A percentile compares a stretch with the other conserved stretches of the same genome.
These are phyloP conservation scores for Diabrotica undecimpunctata DNA, from an alignment of 1,140 invertebrate genomes.

Conservation along the genomic window DNA sequence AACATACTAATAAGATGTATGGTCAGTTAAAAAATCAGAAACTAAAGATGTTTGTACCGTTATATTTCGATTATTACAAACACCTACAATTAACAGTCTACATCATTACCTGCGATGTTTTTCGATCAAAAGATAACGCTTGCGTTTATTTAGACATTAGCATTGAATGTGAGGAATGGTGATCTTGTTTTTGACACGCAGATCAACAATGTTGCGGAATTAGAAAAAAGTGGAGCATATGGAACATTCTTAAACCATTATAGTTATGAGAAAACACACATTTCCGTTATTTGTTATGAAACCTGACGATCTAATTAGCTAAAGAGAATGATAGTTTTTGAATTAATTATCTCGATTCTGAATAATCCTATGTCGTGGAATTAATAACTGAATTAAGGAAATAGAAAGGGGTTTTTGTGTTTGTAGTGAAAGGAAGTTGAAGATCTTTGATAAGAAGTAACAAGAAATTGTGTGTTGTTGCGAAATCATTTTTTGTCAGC, in stretches of 20 bases:
- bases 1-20: too few relatives aligned
- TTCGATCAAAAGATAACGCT: neutral
- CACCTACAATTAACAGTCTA: too few relatives aligned
- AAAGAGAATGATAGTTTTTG: constrained; percentile 6
- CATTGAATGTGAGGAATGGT: constrained; percentile 12
- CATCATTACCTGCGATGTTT: neutral
- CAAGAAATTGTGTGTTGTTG: too few relatives aligned
- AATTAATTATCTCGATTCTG: constrained; percentile 8
- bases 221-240: constrained; percentile 6
- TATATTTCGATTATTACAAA: too few relatives aligned
- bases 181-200: constrained; percentile 15
- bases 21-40: too few relatives aligned
- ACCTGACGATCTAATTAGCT: constrained; percentile 8
- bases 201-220: constrained; percentile 14
- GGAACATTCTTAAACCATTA: constrained; percentile 4
- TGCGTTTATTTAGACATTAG: constrained; percentile 5
- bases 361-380: constrained; percentile 10
- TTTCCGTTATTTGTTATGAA: constrained; percentile 15
- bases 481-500: too few relatives aligned
- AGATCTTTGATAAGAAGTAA: neutral
- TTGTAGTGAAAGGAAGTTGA: constrained; percentile 3
- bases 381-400: constrained; percentile 1
- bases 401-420: constrained; percentile 9
- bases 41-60: too few relatives aligned
- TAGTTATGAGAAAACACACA: constrained; percentile 12